These are phyloP conservation scores for Panthera uncia DNA, from an alignment of 2,113 vertebrate genomes.

Conservation along the genomic window DNA sequence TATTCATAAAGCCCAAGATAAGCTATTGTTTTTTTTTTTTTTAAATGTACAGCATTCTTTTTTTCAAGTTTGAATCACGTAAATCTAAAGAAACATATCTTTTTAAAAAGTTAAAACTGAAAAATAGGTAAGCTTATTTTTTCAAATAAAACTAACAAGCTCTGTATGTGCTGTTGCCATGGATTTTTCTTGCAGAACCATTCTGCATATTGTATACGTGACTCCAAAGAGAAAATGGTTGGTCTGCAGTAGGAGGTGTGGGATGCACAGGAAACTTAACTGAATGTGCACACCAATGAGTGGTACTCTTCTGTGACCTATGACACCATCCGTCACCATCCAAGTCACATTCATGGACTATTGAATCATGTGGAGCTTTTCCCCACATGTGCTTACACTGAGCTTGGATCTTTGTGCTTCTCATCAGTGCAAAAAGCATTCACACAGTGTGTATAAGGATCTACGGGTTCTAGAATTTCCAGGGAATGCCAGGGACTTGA, in stretches of 20 bases:
- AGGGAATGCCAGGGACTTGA: constrained; percentile 66
- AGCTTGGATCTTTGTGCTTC: constrained; percentile 56
- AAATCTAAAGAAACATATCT: constrained; percentile 61
- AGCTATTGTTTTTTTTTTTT: not conserved
- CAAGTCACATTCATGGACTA: not conserved
- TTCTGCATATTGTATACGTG: constrained; percentile 71
- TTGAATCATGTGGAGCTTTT: not conserved
- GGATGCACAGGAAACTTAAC: not conserved
- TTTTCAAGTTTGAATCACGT: constrained; percentile 59
- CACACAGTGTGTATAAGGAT: constrained; percentile 30
- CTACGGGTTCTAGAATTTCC: constrained; percentile 56
- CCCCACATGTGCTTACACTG: not conserved
- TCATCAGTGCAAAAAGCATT: constrained; percentile 70
- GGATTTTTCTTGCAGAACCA: constrained; percentile 57
- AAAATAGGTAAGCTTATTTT: constrained; percentile 53
- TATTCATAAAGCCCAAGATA: constrained; percentile 59
- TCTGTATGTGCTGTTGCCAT: constrained; percentile 70
- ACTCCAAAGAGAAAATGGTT: constrained; percentile 40
- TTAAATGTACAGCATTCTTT: not conserved
- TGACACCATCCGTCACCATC: constrained; percentile 7
- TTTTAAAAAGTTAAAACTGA: constrained; percentile 66
- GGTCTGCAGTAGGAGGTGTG: not conserved
- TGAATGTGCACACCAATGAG: not conserved
- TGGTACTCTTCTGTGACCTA: not conserved
- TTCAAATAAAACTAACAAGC: constrained; percentile 57